Conservation (phyloP, 35 echinoderm and acorn worm species). For the Ptychodera flava region DNA sequence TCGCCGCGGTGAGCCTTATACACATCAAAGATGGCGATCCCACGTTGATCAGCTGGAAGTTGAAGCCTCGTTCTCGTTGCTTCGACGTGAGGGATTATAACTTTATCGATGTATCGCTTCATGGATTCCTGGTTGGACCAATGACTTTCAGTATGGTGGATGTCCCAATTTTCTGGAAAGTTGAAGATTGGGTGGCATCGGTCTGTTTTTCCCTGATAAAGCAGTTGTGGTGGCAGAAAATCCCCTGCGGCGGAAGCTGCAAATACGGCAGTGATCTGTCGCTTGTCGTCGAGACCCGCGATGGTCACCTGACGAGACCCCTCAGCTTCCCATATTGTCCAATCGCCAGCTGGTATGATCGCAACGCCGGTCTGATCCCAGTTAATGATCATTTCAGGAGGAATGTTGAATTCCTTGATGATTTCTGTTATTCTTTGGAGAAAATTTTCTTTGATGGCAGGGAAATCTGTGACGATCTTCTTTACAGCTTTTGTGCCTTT, state of each 20-base stretch:
- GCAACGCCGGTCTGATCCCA: slow-evolving; percentile 27
- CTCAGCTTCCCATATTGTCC: not conserved
- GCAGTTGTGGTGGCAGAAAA: not conserved
- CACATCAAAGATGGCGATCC: too few relatives aligned
- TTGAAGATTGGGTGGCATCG: not conserved
- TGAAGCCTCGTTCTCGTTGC: too few relatives aligned
- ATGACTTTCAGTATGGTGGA: slow-evolving; percentile 7
- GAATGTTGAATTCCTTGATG: slow-evolving; percentile 28
- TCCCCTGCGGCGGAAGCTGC: not conserved
- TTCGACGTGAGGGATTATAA: too few relatives aligned
- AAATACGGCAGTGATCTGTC: not conserved
- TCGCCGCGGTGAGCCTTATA: too few relatives aligned
- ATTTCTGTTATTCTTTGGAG: not conserved
- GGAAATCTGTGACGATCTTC: slow-evolving; percentile 8
- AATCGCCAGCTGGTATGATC: slow-evolving; percentile 15
- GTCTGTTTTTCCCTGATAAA: not conserved
- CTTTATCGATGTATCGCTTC: too few relatives aligned
- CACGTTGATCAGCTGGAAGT: too few relatives aligned
- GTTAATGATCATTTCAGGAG: slow-evolving; percentile 27
- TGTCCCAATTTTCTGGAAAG: slow-evolving; percentile 6
- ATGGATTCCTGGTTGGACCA: too few relatives aligned
- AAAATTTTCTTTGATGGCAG: slow-evolving; percentile 17
- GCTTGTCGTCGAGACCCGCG: not conserved
- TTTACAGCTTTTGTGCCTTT: slow-evolving; percentile 26
- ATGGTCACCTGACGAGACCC: not conserved